These are phyloP conservation scores for Tricholauxania praeusta DNA, from an alignment of 2,888 invertebrate species.

Conservation along the genomic window DNA sequence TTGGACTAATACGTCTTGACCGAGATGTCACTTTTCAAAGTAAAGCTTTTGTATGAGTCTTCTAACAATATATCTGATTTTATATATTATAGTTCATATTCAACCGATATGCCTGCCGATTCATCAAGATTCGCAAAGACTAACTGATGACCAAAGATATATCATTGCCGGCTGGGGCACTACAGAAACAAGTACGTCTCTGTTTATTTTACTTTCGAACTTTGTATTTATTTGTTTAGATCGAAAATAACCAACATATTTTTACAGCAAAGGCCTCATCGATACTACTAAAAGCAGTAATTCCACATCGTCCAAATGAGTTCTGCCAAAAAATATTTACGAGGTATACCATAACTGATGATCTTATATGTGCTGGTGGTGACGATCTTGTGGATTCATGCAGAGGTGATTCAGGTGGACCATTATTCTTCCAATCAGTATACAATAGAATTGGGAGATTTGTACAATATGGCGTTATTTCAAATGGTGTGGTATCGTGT, in stretches of 20 bases:
- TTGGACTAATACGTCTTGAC: constrained; percentile 71
- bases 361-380: constrained; percentile 62
- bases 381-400: constrained; percentile 56
- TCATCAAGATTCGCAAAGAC: constrained; percentile 39
- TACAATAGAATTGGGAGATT: constrained; percentile 51
- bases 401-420: constrained; percentile 60
- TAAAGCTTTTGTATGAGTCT: constrained; percentile 25
- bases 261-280: constrained; percentile 38
- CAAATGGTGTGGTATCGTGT: constrained; percentile 73
- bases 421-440: constrained; percentile 51
- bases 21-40: constrained; percentile 53
- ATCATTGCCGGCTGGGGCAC: constrained; percentile 62
- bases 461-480: constrained; percentile 72
- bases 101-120: constrained; percentile 62
- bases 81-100: constrained; percentile 50
- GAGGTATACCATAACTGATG: constrained; percentile 51
- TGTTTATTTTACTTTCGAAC: background rate
- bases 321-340: constrained; percentile 54
- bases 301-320: constrained; percentile 45
- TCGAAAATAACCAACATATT: background rate
- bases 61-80: background rate
- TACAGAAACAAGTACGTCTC: constrained; percentile 50
- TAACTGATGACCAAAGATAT: constrained; percentile 38
- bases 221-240: background rate
- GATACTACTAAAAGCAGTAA: constrained; percentile 52